phyloP scores from a whole-genome alignment of 2,888 invertebrate species.

The Phaonia tiefii region DNA sequence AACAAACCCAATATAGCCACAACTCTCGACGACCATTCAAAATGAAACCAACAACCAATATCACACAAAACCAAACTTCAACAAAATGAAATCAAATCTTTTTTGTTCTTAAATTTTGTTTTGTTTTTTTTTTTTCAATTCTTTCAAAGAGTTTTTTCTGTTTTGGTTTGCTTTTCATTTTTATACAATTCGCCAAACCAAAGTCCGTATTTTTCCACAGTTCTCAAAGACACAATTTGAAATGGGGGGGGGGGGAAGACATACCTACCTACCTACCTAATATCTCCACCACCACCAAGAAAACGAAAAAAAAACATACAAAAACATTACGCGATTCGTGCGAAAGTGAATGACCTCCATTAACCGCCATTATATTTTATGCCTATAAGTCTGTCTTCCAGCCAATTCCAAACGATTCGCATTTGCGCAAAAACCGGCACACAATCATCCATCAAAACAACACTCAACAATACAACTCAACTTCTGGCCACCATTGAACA shows the following conservation, averaged over 20 bases:
- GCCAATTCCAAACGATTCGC: neutral
- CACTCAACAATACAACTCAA: slow-evolving; percentile 12
- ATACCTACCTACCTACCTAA: no score
- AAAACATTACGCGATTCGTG: slow-evolving; percentile 78
- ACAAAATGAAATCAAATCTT: slow-evolving; percentile 56
- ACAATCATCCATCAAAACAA: neutral
- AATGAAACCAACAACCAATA: neutral
- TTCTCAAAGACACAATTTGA: slow-evolving; percentile 54
- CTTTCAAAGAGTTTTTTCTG: neutral
- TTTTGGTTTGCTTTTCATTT: neutral
- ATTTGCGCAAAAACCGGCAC: slow-evolving; percentile 33
- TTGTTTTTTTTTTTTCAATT: neutral
- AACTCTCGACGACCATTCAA: no score
- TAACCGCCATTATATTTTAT: slow-evolving; percentile 79
- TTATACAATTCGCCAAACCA: slow-evolving; percentile 48
- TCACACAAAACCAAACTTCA: slow-evolving; percentile 34
- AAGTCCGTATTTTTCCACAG: slow-evolving; percentile 56
- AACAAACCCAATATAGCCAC: neutral
- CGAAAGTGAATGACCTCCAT: slow-evolving; percentile 81
- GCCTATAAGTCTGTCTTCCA: neutral
- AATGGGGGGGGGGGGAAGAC: neutral
- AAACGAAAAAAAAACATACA: slow-evolving; percentile 46
- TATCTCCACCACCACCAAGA: no score
- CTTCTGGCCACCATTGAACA: no score
- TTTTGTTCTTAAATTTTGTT: neutral